Percentiles rank a stretch among this genome's conserved stretches.
These are phyloP conservation scores for Australoheros facetus DNA, from an alignment of 2,797 vertebrate species.

Conservation along the genomic window DNA sequence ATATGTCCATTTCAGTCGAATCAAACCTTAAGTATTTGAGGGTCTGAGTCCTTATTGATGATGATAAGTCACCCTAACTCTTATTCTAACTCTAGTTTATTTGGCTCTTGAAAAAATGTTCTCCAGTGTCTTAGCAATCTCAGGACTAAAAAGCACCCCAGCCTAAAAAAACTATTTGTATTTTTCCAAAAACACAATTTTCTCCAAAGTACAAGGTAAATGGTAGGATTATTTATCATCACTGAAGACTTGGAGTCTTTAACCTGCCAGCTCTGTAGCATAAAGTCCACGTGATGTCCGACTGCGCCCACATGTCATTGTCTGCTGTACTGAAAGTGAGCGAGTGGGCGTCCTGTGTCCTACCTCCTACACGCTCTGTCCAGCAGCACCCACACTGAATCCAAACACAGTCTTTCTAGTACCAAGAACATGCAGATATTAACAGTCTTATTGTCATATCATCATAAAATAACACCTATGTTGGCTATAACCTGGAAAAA, in stretches of 20 bases:
- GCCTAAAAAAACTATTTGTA: not conserved
- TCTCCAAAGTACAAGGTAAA: not conserved
- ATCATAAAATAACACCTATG: not conserved
- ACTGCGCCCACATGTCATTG: not conserved
- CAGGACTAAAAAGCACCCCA: not conserved
- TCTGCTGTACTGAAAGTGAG: not conserved
- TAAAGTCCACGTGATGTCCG: not conserved
- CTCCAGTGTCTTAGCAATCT: accelerated
- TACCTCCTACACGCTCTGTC: not conserved
- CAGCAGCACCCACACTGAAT: not conserved
- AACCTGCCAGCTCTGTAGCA: not conserved
- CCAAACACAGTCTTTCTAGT: not conserved
- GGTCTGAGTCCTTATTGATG: too few relatives aligned
- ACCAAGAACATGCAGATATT: not conserved
- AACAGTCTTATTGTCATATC: not conserved
- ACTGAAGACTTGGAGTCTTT: not conserved
- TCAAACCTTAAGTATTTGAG: too few relatives aligned
- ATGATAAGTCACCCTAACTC: not conserved
- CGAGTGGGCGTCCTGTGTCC: not conserved
- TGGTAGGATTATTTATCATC: not conserved
- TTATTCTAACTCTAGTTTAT: not conserved
- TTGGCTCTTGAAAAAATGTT: not conserved
- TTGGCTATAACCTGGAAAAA: not conserved
- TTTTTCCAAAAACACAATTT: not conserved
- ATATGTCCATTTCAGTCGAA: too few relatives aligned